Evolutionary conservation across 2,888 invertebrate genomes (phyloP), one percentile per base, ranked within the genome.

Genomic region (Lymantria monacha): DNA sequence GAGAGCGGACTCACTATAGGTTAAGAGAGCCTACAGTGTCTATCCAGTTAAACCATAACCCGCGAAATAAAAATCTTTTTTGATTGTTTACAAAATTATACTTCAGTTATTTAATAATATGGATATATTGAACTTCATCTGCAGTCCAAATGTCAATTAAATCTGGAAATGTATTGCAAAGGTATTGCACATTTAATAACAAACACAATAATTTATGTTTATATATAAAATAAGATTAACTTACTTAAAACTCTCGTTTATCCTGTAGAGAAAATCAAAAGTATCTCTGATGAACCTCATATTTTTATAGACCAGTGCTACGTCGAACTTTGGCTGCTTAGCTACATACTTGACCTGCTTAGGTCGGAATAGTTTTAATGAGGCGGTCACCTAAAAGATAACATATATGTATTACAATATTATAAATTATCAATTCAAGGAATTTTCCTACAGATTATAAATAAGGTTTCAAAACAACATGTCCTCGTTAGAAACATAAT

Each of bases 221-320:
- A 22, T 22, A 5, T 22, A 22, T 22, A 22, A 7, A 9, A 33
- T n/a, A 33, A 33, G 10, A 33, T 5, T 1, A 38, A 59, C 77
- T 87, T 70, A 89, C 90, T 85, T 90, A 57, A 75, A 81, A 40
- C 49, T 48, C 61, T 87, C 83, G 49, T 91, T 87, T 3, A 83
- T 42, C 30, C 62, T 56, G 11, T 63, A 57, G 0, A 85, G 55
- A 22, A 70, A 63, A 0, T 70, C 58, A 44, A 87, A 82, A 0
- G 74, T 69, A 42, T 85, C 81, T 56, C 74, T 73, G 1, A 86
- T 62, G 53, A 85, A 83, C 54, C 83, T 78, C 11, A 85, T 49
- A 52, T 91, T 90, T 49, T 76, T 87, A 55, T 87, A 85, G 8
- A 90, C 62, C 0, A 88, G 72, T 0, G 74, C 64, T 1, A 86